A percentile compares a stretch with the other conserved stretches of the same genome.
Evolutionary conservation across 2,113 vertebrate species (phyloP).

Genomic region (Pseudopipra pipra): DNA sequence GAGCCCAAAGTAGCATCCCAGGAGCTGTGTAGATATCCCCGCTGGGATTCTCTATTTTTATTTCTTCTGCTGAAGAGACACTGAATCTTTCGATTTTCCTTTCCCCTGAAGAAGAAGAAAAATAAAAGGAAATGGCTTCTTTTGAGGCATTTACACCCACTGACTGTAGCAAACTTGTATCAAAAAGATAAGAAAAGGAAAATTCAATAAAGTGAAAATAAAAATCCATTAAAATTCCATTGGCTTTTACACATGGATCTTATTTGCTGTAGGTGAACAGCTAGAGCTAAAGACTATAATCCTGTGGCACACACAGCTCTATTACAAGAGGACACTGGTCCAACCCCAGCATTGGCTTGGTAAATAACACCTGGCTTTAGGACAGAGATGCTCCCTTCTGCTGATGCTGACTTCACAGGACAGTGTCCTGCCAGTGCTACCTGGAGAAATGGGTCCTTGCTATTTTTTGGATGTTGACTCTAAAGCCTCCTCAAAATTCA

Average conservation of each 20-base stretch:
- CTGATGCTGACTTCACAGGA: background rate
- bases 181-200: constrained; percentile 5
- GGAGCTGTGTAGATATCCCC: background rate
- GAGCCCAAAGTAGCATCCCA: background rate
- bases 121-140: background rate
- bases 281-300: background rate
- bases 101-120: background rate
- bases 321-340: background rate
- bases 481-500: background rate
- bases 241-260: background rate
- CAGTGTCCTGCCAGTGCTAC: background rate
- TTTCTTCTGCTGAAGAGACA: background rate
- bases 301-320: background rate
- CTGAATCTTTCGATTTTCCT: background rate
- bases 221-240: background rate
- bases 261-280: background rate
- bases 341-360: background rate
- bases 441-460: background rate
- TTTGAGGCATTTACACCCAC: background rate
- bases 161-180: background rate
- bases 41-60: background rate
- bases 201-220: background rate
- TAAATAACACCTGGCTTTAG: background rate
- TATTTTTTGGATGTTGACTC: background rate
- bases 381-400: background rate